These are phyloP conservation scores for Alexandromys fortis DNA, from an alignment of 2,113 vertebrate species.

Conservation along the genomic window DNA sequence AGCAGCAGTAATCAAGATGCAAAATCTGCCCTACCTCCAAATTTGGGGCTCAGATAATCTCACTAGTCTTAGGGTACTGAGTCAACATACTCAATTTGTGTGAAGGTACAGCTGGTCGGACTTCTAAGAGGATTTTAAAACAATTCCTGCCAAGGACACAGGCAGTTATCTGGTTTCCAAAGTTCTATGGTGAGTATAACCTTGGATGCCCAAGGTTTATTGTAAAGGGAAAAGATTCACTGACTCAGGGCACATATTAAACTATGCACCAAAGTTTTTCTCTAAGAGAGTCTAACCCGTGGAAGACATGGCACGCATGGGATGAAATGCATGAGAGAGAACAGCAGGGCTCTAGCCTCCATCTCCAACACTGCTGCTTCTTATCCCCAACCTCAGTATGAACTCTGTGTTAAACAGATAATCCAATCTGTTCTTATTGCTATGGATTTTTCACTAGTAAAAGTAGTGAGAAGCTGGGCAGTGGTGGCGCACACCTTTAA, in stretches of 20 bases:
- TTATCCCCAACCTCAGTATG: neutral
- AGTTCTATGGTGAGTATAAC: neutral
- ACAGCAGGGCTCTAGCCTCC: neutral
- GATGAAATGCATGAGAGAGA: neutral
- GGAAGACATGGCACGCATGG: neutral
- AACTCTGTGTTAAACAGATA: neutral
- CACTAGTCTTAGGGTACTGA: neutral
- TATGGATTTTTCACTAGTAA: neutral
- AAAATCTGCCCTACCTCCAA: neutral
- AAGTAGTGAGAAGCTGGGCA: neutral
- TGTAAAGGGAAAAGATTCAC: neutral
- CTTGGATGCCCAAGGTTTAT: neutral
- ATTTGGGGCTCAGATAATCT: slow-evolving; percentile 5
- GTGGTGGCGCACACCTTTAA: no score
- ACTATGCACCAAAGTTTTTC: neutral
- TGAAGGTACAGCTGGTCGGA: neutral
- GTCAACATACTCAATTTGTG: neutral
- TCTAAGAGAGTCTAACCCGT: neutral
- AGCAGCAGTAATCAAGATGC: neutral
- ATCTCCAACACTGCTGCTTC: neutral
- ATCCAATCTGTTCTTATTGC: neutral
- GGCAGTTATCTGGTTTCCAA: neutral
- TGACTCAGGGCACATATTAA: neutral
- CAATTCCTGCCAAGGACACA: neutral
- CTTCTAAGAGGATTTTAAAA: slow-evolving; percentile 10